A percentile compares a stretch with the other conserved stretches of the same genome.
Conservation (phyloP, 2,888 invertebrate species). For the Euspilapteryx auroguttella region DNA sequence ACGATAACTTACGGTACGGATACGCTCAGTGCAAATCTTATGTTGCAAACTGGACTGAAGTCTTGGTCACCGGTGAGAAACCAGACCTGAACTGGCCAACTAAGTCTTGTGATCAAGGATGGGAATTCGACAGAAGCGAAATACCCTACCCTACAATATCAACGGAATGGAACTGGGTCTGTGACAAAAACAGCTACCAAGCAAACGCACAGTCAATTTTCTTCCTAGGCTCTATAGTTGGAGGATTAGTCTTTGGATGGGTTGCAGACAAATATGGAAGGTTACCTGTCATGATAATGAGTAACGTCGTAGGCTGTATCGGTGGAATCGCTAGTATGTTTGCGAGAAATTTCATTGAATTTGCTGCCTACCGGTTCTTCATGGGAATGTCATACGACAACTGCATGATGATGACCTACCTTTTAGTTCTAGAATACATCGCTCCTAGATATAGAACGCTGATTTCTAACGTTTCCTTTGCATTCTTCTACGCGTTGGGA, state of each 20-base stretch:
- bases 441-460: slow-evolving; percentile 8
- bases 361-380: slow-evolving; percentile 6
- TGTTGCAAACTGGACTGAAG: slow-evolving; percentile 7
- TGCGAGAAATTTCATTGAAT: slow-evolving; percentile 6
- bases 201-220: slow-evolving; percentile 8
- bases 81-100: slow-evolving; percentile 2
- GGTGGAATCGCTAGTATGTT: slow-evolving; percentile 7
- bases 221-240: slow-evolving; percentile 7
- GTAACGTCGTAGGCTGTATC: slow-evolving; percentile 6
- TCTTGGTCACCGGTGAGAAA: slow-evolving; percentile 2
- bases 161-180: slow-evolving; percentile 8
- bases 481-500: slow-evolving; percentile 6
- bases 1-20: slow-evolving; percentile 4
- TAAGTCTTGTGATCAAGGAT: slow-evolving; percentile 6
- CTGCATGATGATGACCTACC: slow-evolving; percentile 8
- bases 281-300: slow-evolving; percentile 5
- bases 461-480: slow-evolving; percentile 7
- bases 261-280: slow-evolving; percentile 8
- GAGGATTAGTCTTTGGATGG: slow-evolving; percentile 7
- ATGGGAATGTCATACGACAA: slow-evolving; percentile 7
- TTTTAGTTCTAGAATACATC: slow-evolving; percentile 7
- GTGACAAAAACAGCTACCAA: slow-evolving; percentile 8
- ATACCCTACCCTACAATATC: slow-evolving; percentile 8
- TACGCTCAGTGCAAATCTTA: slow-evolving; percentile 6
- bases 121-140: slow-evolving; percentile 8